Conservation (phyloP, 2,113 vertebrate genomes). For the Corvus cornix region DNA sequence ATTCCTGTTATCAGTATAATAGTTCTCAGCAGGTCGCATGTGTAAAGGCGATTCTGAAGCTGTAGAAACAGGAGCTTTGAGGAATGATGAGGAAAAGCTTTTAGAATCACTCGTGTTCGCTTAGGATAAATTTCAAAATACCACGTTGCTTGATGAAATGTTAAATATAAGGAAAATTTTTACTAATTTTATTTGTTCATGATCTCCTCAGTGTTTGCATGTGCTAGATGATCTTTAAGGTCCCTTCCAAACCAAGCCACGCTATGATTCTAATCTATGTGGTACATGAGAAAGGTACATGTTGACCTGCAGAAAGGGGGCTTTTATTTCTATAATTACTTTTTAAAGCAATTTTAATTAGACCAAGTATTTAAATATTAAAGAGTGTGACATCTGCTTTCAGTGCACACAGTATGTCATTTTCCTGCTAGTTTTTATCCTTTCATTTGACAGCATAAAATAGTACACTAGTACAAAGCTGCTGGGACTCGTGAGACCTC, state of each 20-base stretch:
- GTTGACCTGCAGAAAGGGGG: neutral
- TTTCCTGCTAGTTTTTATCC: neutral
- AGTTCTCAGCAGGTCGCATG: neutral
- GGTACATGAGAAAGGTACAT: neutral
- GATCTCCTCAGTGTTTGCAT: rapidly evolving
- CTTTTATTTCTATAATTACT: neutral
- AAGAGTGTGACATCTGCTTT: neutral
- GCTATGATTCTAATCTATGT: neutral
- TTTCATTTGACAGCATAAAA: slow-evolving; percentile 19
- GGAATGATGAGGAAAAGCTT: neutral
- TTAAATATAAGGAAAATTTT: neutral
- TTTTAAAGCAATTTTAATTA: neutral
- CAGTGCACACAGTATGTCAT: neutral
- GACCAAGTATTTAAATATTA: neutral
- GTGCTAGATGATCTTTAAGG: neutral
- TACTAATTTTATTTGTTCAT: neutral
- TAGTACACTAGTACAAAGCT: neutral
- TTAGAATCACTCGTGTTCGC: neutral
- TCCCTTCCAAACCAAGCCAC: neutral
- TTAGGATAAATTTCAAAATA: neutral
- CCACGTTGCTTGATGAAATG: neutral
- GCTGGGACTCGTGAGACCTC: neutral
- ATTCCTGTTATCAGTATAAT: neutral
- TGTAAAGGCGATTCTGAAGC: neutral
- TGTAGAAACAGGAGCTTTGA: neutral